Conservation (phyloP, 2,113 vertebrate genomes). For the Prolemur simus region DNA sequence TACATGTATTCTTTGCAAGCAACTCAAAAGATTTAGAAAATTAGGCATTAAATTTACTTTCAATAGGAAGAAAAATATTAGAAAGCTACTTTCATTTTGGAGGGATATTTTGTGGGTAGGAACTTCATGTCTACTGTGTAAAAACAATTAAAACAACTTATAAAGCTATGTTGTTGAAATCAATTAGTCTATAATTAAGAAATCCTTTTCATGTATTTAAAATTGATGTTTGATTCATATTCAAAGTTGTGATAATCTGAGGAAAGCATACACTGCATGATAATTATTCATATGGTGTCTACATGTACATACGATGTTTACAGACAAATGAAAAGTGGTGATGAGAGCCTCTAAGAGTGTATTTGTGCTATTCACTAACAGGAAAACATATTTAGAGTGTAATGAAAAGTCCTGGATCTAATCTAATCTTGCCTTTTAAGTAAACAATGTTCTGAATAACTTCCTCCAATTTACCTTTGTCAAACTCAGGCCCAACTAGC, state of each 20-base stretch:
- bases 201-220: constrained; percentile 64
- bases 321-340: background rate
- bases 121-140: constrained; percentile 16
- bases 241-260: constrained; percentile 29
- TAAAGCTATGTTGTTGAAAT: background rate
- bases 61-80: background rate
- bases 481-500: background rate
- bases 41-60: constrained; percentile 45
- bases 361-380: constrained; percentile 60
- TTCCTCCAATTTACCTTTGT: background rate
- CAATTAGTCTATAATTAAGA: constrained; percentile 48
- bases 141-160: constrained; percentile 44
- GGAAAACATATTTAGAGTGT: background rate
- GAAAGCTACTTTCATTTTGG: constrained; percentile 54
- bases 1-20: background rate
- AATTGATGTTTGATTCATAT: constrained; percentile 24
- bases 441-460: background rate
- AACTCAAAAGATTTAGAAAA: constrained; percentile 50
- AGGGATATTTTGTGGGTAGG: constrained; percentile 1
- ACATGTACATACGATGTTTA: background rate
- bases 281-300: constrained; percentile 56
- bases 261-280: constrained; percentile 51
- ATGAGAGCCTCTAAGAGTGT: background rate
- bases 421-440: background rate
- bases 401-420: background rate